These are phyloP conservation scores for Ctenicera cuprea DNA, from an alignment of 2,888 invertebrate species.

Conservation along the genomic window DNA sequence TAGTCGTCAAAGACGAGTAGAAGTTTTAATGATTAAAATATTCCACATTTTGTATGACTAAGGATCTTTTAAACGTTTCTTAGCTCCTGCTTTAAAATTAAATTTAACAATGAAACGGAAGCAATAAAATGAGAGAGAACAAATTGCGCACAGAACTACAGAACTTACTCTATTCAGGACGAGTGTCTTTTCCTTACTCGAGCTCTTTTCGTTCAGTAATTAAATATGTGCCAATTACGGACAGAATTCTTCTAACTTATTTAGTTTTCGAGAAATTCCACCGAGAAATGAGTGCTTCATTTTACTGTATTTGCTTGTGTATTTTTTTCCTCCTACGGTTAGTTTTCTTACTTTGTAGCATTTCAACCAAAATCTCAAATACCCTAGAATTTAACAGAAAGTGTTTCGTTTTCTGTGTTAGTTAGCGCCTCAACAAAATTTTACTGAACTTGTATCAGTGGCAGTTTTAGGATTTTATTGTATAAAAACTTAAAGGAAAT, in stretches of 20 bases:
- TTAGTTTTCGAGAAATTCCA: too few relatives aligned
- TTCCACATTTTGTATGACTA: slow-evolving; percentile 9
- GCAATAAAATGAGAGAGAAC: slow-evolving; percentile 21
- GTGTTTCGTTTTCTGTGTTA: too few relatives aligned
- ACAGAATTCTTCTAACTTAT: neutral
- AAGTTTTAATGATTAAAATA: slow-evolving; percentile 26
- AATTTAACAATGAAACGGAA: slow-evolving; percentile 35
- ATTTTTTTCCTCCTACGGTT: too few relatives aligned
- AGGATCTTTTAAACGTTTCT: slow-evolving; percentile 12
- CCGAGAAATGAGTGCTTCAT: too few relatives aligned
- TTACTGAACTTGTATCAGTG: too few relatives aligned
- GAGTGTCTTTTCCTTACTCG: slow-evolving; percentile 7
- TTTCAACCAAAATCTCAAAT: too few relatives aligned
- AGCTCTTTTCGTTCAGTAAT: neutral
- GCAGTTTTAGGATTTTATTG: too few relatives aligned
- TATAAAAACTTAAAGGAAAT: too few relatives aligned
- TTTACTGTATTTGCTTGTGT: too few relatives aligned
- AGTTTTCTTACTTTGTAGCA: too few relatives aligned
- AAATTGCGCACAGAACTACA: slow-evolving; percentile 19
- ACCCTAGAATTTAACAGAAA: too few relatives aligned
- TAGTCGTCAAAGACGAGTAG: neutral
- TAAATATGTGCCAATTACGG: slow-evolving; percentile 4
- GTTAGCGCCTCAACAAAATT: too few relatives aligned
- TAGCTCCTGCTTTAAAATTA: slow-evolving; percentile 28
- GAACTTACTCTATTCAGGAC: slow-evolving; percentile 24